Evolutionary conservation across 2,888 invertebrate species (phyloP).

Genomic region (Macrosoma leucophasiata): DNA sequence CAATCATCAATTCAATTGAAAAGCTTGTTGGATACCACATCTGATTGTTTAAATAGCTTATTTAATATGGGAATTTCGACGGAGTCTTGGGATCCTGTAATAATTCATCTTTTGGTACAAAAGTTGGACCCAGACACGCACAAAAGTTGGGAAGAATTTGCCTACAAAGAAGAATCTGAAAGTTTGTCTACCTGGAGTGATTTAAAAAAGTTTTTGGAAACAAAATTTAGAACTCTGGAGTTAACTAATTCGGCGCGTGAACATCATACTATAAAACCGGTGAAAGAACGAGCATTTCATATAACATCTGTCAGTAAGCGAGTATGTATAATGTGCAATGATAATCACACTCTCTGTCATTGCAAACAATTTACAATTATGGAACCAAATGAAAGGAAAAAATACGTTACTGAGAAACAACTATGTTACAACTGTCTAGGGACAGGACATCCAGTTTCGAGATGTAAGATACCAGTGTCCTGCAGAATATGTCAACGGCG

Average conservation of each 20-base stretch:
- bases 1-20: slow-evolving; percentile 23
- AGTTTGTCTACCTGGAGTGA: slow-evolving; percentile 13
- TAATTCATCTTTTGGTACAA: slow-evolving; percentile 23
- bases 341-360: slow-evolving; percentile 15
- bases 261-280: not conserved
- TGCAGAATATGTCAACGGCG: slow-evolving; percentile 11
- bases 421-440: slow-evolving; percentile 13
- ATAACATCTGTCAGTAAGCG: slow-evolving; percentile 10
- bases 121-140: slow-evolving; percentile 25
- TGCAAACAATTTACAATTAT: slow-evolving; percentile 6
- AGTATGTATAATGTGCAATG: slow-evolving; percentile 1
- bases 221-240: slow-evolving; percentile 16
- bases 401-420: slow-evolving; percentile 4
- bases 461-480: slow-evolving; percentile 10
- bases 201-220: slow-evolving; percentile 12
- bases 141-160: slow-evolving; percentile 20
- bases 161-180: slow-evolving; percentile 3
- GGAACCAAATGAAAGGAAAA: slow-evolving; percentile 4
- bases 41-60: slow-evolving; percentile 11
- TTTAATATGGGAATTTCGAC: slow-evolving; percentile 2
- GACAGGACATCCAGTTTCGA: slow-evolving; percentile 9
- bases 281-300: slow-evolving; percentile 8
- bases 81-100: slow-evolving; percentile 22
- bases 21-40: slow-evolving; percentile 22
- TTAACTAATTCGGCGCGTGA: slow-evolving; percentile 9